Evolutionary conservation across 2,113 vertebrate genomes (phyloP).

Genomic region (Machaerirhynchus nigripectus): DNA sequence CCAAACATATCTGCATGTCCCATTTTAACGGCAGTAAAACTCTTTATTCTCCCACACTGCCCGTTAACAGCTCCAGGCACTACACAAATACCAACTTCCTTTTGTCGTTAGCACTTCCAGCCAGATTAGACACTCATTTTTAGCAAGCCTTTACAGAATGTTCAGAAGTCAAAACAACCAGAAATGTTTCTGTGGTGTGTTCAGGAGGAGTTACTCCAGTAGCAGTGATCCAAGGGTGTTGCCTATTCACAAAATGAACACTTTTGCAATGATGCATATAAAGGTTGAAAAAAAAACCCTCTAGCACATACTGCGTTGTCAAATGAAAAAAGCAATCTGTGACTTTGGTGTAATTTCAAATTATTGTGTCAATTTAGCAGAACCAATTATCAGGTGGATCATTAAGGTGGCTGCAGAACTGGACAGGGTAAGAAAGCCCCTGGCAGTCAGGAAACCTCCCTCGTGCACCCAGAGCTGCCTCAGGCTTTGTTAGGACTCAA

Average conservation of each 20-base stretch:
- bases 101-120: not conserved
- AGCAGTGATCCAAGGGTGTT: not conserved
- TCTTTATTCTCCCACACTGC: not conserved
- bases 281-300: rapidly evolving
- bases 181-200: not conserved
- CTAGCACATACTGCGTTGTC: not conserved
- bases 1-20: not conserved
- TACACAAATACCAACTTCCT: not conserved
- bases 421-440: not conserved
- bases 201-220: not conserved
- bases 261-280: rapidly evolving
- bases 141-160: not conserved
- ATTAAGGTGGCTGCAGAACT: not conserved
- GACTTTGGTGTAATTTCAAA: not conserved
- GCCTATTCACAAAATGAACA: not conserved
- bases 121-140: not conserved
- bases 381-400: not conserved
- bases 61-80: not conserved
- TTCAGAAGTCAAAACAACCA: not conserved
- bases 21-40: not conserved
- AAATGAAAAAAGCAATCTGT: not conserved
- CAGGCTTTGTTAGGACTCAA: not conserved
- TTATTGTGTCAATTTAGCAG: not conserved
- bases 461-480: not conserved
- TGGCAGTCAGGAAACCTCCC: not conserved